Percentiles rank a stretch among this genome's conserved stretches.
Evolutionary conservation across 2,888 invertebrate species (phyloP).

Genomic region (Bimastos eiseni): DNA sequence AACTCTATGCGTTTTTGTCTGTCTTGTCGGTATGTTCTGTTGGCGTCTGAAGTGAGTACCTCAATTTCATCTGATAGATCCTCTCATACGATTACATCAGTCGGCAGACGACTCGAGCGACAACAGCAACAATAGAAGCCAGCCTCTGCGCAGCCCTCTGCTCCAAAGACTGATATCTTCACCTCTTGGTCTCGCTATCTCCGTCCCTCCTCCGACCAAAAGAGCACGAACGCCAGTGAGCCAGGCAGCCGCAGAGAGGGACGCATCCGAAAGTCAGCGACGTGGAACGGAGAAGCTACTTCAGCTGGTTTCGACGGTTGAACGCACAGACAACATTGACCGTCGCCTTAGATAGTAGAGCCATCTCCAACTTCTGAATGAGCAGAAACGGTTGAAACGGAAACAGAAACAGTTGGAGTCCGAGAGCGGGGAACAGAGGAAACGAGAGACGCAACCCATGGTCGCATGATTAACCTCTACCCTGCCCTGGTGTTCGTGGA

Average conservation of each 20-base stretch:
- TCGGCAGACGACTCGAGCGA: background rate
- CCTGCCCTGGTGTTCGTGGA: background rate
- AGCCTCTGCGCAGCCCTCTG: background rate
- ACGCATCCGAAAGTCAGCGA: background rate
- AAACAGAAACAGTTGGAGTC: background rate
- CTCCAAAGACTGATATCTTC: slow-evolving; percentile 13
- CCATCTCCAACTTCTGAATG: background rate
- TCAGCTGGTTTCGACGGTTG: background rate
- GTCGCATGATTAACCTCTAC: slow-evolving; percentile 3
- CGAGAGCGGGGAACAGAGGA: background rate
- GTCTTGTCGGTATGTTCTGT: background rate
- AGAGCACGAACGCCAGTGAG: background rate
- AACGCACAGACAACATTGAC: background rate
- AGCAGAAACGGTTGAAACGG: slow-evolving; percentile 8
- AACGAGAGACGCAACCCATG: background rate
- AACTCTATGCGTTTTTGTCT: background rate
- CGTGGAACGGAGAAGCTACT: background rate
- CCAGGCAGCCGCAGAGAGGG: background rate
- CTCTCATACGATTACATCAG: background rate
- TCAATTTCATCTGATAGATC: background rate
- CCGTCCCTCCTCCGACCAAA: background rate
- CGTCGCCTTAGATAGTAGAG: background rate
- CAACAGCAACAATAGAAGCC: background rate
- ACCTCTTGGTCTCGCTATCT: background rate
- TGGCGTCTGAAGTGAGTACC: background rate